phyloP scores from a whole-genome alignment of 1,140 invertebrate species.

The Lutraria rhynchaena region DNA sequence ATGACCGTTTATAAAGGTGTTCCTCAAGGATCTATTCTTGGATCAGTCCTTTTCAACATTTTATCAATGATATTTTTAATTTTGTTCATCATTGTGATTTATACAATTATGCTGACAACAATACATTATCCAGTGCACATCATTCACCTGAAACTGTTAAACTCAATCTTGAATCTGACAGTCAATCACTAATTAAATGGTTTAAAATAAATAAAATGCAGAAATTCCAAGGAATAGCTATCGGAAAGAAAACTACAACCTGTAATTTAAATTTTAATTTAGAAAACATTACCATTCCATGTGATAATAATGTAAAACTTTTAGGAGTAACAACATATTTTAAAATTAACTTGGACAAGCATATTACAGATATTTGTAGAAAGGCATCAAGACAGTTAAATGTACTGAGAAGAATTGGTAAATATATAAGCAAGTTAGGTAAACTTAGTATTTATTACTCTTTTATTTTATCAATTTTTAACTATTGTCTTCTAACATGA shows the following conservation, averaged over 20 bases:
- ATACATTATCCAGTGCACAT: too few species aligned
- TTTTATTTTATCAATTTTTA: constrained; percentile 10
- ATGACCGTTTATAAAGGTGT: constrained; percentile 34
- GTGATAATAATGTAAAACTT: constrained; percentile 57
- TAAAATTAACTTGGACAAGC: constrained; percentile 50
- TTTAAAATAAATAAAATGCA: constrained; percentile 12
- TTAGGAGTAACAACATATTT: constrained; percentile 51
- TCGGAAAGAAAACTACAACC: neutral
- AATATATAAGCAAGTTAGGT: constrained; percentile 24
- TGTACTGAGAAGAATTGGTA: constrained; percentile 43
- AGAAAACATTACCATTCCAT: constrained; percentile 15
- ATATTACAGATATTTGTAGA: constrained; percentile 54
- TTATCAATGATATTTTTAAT: neutral
- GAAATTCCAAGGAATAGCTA: neutral
- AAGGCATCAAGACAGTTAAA: constrained; percentile 57
- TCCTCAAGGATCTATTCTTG: constrained; percentile 56
- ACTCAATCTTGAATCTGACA: neutral
- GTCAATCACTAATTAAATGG: constrained; percentile 1
- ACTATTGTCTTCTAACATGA: neutral
- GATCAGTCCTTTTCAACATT: constrained; percentile 22
- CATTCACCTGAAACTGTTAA: neutral
- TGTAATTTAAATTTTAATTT: constrained; percentile 15
- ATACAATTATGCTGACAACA: neutral
- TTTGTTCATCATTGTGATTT: neutral
- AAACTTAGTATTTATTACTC: constrained; percentile 46